A percentile compares a stretch with the other conserved stretches of the same genome.
Evolutionary conservation across 2,888 invertebrate species (phyloP).

Genomic region (Callinectes sapidus): DNA sequence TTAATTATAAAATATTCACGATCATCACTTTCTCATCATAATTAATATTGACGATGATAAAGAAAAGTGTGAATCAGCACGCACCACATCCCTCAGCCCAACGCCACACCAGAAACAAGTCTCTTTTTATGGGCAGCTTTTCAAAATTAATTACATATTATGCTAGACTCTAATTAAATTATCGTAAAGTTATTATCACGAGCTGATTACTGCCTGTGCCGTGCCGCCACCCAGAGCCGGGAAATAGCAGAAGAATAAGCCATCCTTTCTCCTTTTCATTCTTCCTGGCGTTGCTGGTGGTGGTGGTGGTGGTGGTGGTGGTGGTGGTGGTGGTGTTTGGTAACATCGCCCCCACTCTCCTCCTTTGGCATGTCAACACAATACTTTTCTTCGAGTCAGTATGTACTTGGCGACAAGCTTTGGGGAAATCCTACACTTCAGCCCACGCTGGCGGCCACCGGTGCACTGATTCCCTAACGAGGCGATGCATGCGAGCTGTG

Average conservation of each 20-base stretch:
- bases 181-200: slow-evolving; percentile 28
- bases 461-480: background rate
- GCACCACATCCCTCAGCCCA: background rate
- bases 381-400: background rate
- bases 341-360: background rate
- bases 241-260: background rate
- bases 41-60: background rate
- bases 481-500: background rate
- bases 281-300: background rate
- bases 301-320: background rate
- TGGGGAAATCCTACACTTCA: background rate
- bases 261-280: background rate
- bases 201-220: background rate
- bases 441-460: background rate
- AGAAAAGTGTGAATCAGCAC: slow-evolving; percentile 20
- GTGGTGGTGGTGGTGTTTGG: background rate
- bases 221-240: background rate
- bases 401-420: background rate
- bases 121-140: slow-evolving; percentile 31
- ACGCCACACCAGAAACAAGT: slow-evolving; percentile 17
- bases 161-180: background rate
- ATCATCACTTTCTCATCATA: slow-evolving; percentile 12
- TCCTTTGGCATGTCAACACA: background rate
- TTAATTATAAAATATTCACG: slow-evolving; percentile 21
- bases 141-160: slow-evolving; percentile 36